Conservation (phyloP, 2,113 vertebrate species). For the Beaufortia kweichowensis region DNA sequence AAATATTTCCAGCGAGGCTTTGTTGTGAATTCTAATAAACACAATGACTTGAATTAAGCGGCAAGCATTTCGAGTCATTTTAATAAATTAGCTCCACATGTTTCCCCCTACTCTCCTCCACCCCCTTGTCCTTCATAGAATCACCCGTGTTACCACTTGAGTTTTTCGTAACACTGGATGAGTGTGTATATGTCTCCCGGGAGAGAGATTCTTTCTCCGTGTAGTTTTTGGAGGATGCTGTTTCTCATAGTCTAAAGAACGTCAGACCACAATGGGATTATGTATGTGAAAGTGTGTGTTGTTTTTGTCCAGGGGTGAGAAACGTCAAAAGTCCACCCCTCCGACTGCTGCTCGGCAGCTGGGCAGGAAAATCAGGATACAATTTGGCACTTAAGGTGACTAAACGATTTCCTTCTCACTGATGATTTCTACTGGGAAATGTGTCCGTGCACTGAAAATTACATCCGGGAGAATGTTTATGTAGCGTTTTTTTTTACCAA, state of each 20-base stretch:
- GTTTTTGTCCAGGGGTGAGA: slow-evolving; percentile 87
- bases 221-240: slow-evolving; percentile 61
- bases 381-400: slow-evolving; percentile 99
- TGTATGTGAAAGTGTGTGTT: slow-evolving; percentile 72
- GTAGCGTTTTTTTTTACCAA: slow-evolving; percentile 70
- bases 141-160: slow-evolving; percentile 1
- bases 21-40: slow-evolving; percentile 65
- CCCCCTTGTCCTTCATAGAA: background rate
- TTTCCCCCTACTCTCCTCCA: slow-evolving; percentile 41
- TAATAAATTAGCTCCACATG: slow-evolving; percentile 72
- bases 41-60: slow-evolving; percentile 70
- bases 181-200: background rate
- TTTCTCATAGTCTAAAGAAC: slow-evolving; percentile 84
- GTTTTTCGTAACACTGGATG: slow-evolving; percentile 34
- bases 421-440: slow-evolving; percentile 99
- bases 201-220: background rate
- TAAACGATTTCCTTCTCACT: slow-evolving; percentile 99
- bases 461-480: slow-evolving; percentile 99
- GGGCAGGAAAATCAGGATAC: slow-evolving; percentile 99
- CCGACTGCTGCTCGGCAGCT: slow-evolving; percentile 83
- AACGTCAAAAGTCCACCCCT: slow-evolving; percentile 90
- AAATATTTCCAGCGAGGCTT: slow-evolving; percentile 51
- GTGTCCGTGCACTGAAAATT: slow-evolving; percentile 98
- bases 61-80: slow-evolving; percentile 64
- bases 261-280: slow-evolving; percentile 81